Evolutionary conservation across 35 echinoderm and acorn worm genomes (phyloP).

Genomic region (Strongylocentrotus purpuratus): DNA sequence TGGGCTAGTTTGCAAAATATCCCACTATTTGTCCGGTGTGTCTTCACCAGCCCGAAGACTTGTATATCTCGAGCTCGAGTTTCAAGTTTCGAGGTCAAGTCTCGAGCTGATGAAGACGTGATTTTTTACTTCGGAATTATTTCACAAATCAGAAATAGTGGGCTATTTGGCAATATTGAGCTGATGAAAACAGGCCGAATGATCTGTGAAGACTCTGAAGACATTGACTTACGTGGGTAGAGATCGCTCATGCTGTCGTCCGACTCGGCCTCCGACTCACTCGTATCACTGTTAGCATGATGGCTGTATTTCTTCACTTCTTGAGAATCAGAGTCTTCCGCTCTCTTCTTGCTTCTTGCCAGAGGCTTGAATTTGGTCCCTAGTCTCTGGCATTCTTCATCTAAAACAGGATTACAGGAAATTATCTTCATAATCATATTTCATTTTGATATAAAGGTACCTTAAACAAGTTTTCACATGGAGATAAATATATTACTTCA

Average conservation of each 20-base stretch:
- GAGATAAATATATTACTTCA: no score
- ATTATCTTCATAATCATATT: background rate
- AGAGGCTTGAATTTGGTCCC: conserved; percentile 54
- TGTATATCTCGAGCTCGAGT: no score
- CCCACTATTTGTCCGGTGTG: no score
- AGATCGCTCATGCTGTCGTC: conserved; percentile 59
- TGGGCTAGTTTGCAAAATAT: no score
- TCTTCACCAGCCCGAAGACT: no score
- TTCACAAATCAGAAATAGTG: no score
- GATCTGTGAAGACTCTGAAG: background rate
- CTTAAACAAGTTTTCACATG: background rate
- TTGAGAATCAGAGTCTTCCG: conserved; percentile 19
- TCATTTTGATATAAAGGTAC: background rate
- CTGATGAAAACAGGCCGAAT: no score
- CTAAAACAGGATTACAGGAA: conserved; percentile 21
- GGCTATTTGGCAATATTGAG: no score
- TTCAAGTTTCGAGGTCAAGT: no score
- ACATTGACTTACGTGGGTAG: conserved; percentile 52
- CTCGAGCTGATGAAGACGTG: no score
- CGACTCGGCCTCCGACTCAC: conserved; percentile 51
- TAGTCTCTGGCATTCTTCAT: conserved; percentile 54
- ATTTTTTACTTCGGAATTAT: no score
- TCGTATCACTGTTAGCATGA: conserved; percentile 33
- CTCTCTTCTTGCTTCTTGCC: background rate
- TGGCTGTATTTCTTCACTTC: background rate